A percentile compares a stretch with the other conserved stretches of the same genome.
Conservation (phyloP, 2,797 vertebrate genomes). For the Oreochromis grahami region DNA sequence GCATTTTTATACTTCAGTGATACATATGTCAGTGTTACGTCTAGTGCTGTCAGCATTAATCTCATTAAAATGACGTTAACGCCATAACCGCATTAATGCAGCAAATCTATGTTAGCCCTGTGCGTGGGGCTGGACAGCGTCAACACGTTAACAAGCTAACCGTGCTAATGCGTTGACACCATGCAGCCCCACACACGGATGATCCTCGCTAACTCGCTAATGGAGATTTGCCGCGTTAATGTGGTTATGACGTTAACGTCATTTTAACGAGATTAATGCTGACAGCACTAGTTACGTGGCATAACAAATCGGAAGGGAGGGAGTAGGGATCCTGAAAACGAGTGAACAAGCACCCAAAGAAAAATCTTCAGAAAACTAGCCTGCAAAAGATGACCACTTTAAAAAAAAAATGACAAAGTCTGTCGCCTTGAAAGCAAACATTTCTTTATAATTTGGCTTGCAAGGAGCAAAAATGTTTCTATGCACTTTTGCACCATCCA, state of each 20-base stretch:
- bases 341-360: background rate
- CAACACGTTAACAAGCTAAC: too few species aligned
- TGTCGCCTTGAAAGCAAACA: background rate
- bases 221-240: too few species aligned
- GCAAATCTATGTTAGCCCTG: too few species aligned
- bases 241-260: too few species aligned
- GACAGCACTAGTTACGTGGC: background rate
- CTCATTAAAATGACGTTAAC: too few species aligned
- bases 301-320: background rate
- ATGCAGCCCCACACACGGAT: too few species aligned
- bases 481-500: background rate
- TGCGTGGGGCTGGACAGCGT: too few species aligned
- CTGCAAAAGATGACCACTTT: background rate
- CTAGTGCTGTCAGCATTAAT: too few species aligned
- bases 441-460: background rate
- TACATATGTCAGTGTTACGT: background rate
- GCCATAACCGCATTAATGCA: too few species aligned
- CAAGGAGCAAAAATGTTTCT: background rate
- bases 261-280: too few species aligned
- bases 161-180: too few species aligned
- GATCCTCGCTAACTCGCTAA: too few species aligned
- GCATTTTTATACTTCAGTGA: background rate
- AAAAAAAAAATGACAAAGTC: background rate
- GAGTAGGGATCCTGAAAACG: background rate
- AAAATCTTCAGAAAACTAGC: background rate